Evolutionary conservation across 2,113 vertebrate species (phyloP).

Genomic region (Rhombomys opimus): DNA sequence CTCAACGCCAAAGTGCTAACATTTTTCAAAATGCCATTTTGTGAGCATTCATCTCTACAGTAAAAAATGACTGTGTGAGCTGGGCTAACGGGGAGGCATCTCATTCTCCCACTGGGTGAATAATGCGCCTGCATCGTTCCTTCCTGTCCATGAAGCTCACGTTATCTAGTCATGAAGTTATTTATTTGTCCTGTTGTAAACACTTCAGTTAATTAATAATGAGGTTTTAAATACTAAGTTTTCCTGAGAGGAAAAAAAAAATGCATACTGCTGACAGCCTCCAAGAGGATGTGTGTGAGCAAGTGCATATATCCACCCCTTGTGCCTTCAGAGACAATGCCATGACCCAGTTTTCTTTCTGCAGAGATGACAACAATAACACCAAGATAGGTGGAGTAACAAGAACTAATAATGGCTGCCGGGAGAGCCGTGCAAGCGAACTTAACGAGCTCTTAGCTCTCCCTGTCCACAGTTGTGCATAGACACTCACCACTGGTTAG

Average conservation of each 20-base stretch:
- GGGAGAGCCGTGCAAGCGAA: background rate
- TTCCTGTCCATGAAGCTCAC: slow-evolving; percentile 25
- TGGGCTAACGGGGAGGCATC: slow-evolving; percentile 43
- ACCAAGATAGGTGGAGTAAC: background rate
- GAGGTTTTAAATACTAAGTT: slow-evolving; percentile 46
- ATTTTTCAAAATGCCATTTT: slow-evolving; percentile 80
- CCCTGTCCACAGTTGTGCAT: background rate
- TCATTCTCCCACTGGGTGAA: slow-evolving; percentile 59
- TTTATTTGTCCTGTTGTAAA: slow-evolving; percentile 40
- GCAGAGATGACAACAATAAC: background rate
- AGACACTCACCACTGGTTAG: background rate
- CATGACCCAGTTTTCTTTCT: slow-evolving; percentile 13
- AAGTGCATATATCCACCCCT: background rate
- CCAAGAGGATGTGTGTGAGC: background rate
- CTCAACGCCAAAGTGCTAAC: slow-evolving; percentile 66
- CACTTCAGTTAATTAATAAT: slow-evolving; percentile 61
- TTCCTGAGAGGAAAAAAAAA: slow-evolving; percentile 5
- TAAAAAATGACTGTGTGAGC: slow-evolving; percentile 68
- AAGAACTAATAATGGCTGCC: background rate
- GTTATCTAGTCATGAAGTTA: slow-evolving; percentile 60
- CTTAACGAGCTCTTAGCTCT: slow-evolving; percentile 45
- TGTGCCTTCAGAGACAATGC: background rate
- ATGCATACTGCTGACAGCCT: background rate
- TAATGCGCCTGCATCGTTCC: slow-evolving; percentile 44
- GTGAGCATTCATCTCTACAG: slow-evolving; percentile 59